These are phyloP conservation scores for Oithona nana DNA, from an alignment of 2,888 invertebrate genomes.

Conservation along the genomic window DNA sequence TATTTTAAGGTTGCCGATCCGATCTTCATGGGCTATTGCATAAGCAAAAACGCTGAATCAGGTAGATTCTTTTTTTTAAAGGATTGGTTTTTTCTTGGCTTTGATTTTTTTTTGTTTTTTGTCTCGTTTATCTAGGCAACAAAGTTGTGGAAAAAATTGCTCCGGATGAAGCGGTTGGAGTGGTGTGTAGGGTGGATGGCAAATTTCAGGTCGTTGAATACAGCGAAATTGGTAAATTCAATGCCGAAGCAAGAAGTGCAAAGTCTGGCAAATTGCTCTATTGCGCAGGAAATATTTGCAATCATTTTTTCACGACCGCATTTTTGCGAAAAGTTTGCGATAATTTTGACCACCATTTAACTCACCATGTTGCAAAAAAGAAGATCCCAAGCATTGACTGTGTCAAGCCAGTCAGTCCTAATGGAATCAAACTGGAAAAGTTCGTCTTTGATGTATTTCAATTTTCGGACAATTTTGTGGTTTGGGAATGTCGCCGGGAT, in stretches of 20 bases:
- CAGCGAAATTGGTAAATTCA: slow-evolving; percentile 74
- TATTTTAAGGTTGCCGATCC: slow-evolving; percentile 99
- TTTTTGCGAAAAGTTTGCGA: slow-evolving; percentile 41
- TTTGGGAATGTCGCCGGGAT: slow-evolving; percentile 73
- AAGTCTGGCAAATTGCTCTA: slow-evolving; percentile 61
- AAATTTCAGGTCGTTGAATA: slow-evolving; percentile 82
- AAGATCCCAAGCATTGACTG: slow-evolving; percentile 72
- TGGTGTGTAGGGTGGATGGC: slow-evolving; percentile 78
- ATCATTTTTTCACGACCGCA: slow-evolving; percentile 78
- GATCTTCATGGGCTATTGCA: slow-evolving; percentile 80
- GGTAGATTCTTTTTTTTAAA: slow-evolving; percentile 48
- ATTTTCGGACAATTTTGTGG: slow-evolving; percentile 72
- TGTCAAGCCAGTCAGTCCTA: slow-evolving; percentile 55
- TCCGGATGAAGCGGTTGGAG: slow-evolving; percentile 84
- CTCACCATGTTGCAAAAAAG: slow-evolving; percentile 83
- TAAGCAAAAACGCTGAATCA: slow-evolving; percentile 71
- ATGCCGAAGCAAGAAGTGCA: slow-evolving; percentile 52
- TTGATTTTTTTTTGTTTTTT: neutral
- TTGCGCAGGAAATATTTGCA: slow-evolving; percentile 92
- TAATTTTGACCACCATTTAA: neutral
- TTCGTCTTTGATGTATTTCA: slow-evolving; percentile 98
- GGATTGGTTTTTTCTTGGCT: neutral
- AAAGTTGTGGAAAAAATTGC: slow-evolving; percentile 62
- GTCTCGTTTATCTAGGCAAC: neutral
- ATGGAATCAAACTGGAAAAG: slow-evolving; percentile 97